Base-by-base conservation (phyloP, 1,140 invertebrate genomes). In the Zaprionus davidi region DNA sequence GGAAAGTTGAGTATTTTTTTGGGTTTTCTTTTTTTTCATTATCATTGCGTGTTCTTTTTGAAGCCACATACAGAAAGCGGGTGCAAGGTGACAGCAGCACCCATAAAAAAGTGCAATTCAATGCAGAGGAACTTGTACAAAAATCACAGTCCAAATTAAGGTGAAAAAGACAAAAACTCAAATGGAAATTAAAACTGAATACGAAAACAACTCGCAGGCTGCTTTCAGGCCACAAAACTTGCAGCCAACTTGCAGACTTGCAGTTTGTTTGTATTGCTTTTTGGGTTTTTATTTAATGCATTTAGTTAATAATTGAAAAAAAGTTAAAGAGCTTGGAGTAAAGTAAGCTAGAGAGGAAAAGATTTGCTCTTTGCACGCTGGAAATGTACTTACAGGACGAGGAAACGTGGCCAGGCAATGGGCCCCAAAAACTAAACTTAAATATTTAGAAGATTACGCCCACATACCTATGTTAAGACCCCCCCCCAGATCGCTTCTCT, bases 61-160 rank as follows among this genome's bases (percentile, higher is more conserved):
- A 78, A 78, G 70, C 75, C 71, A 82, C 82, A 87, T 82, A 87
- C 82, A 86, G 60, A 67, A 86, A 86, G 82, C 82, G 83, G 68
- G 82, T 87, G 82, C 82, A 85, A 77, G 79, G 82, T 86, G 71
- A 41, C 69, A 62, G 64, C 85, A 74, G 65, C 63, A 71, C 78
- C 62, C 79, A 62, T 53, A 72, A 67, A 70, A 62, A 5, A 79
- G 71, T 74, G 69, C 68, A 75, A 46, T 15, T 64, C 71, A 69
- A 71, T 75, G 67, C 62, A 46, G 58, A 26, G 57, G 74, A 72
- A 60, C 46, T 57, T 12, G n/a, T 57, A 63, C 38, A 57, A 70
- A 62, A 71, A 59, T 24, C 36, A 28, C 53, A 58, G 41, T 51
- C 66, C n/a, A 64, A 70, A 63, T 53, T 44, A 44, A 15, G 12